A percentile compares a stretch with the other conserved stretches of the same genome.
Conservation (phyloP, 2,888 invertebrate genomes). For the Onchidella celtica region DNA sequence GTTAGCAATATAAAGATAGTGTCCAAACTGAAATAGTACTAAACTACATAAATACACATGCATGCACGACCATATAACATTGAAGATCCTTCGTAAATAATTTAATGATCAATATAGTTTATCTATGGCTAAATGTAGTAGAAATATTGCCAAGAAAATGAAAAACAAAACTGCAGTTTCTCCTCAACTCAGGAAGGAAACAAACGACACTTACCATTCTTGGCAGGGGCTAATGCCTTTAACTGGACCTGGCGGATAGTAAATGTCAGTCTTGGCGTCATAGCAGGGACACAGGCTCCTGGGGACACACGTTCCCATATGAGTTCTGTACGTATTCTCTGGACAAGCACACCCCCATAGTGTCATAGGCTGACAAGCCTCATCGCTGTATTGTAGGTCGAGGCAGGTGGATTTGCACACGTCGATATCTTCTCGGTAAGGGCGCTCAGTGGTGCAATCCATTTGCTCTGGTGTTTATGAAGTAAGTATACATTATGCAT, state of each 20-base stretch:
- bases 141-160: too few species aligned
- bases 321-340: not conserved
- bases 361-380: not conserved
- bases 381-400: not conserved
- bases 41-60: too few species aligned
- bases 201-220: conserved; percentile 27
- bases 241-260: conserved; percentile 6
- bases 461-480: too few species aligned
- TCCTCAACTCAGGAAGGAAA: too few species aligned
- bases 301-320: conserved; percentile 4
- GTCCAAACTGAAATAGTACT: too few species aligned
- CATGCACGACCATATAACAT: too few species aligned
- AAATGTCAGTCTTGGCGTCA: not conserved
- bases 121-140: not conserved
- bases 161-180: too few species aligned
- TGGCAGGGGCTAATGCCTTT: not conserved
- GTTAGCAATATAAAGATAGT: too few species aligned
- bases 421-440: conserved; percentile 4
- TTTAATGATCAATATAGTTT: not conserved
- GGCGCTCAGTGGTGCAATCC: too few species aligned
- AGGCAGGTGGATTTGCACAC: conserved; percentile 15
- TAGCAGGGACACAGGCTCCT: conserved; percentile 19
- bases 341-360: not conserved
- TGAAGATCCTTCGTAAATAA: not conserved
- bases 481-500: too few species aligned